Evolutionary conservation across 2,797 vertebrate species (phyloP).

Genomic region (Galaxias olidus): DNA sequence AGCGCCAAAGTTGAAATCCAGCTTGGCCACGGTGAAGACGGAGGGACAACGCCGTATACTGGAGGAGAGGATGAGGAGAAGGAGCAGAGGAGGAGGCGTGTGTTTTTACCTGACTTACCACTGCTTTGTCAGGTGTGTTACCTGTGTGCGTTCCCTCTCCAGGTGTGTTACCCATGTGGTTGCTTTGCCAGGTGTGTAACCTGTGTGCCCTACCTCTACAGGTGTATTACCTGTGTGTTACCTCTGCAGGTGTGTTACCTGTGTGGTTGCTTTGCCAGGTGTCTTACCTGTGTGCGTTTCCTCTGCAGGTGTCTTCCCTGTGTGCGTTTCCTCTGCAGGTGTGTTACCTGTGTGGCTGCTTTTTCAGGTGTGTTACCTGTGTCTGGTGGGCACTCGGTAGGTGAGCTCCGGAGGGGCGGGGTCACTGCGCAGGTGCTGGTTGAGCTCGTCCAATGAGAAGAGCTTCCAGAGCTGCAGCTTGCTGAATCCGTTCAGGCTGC

Average conservation of each 20-base stretch:
- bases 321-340: too few relatives aligned
- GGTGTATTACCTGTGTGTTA: too few relatives aligned
- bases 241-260: neutral
- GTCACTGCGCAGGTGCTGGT: conserved; percentile 75
- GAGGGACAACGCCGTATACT: conserved; percentile 73
- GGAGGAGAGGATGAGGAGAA: conserved; percentile 12
- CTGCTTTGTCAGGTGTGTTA: too few relatives aligned
- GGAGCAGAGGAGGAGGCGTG: too few relatives aligned
- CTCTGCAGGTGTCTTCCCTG: neutral
- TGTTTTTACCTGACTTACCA: too few relatives aligned
- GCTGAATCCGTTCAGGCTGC: conserved; percentile 73
- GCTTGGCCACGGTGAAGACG: conserved; percentile 71
- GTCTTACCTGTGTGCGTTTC: too few relatives aligned
- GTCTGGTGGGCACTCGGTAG: conserved; percentile 75
- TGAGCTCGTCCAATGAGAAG: conserved; percentile 84
- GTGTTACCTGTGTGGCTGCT: too few relatives aligned
- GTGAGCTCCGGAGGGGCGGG: conserved; percentile 76
- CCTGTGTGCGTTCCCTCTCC: too few relatives aligned
- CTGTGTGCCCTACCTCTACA: too few relatives aligned
- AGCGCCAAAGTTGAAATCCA: conserved; percentile 89
- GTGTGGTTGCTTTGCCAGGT: too few relatives aligned
- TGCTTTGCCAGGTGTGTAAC: too few relatives aligned
- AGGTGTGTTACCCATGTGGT: too few relatives aligned
- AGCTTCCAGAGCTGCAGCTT: conserved; percentile 83
- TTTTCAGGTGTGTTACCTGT: conserved; percentile 75